Percentiles rank a stretch among this genome's conserved stretches.
Evolutionary conservation across 2,113 vertebrate genomes (phyloP).

Genomic region (Arvicanthis niloticus): DNA sequence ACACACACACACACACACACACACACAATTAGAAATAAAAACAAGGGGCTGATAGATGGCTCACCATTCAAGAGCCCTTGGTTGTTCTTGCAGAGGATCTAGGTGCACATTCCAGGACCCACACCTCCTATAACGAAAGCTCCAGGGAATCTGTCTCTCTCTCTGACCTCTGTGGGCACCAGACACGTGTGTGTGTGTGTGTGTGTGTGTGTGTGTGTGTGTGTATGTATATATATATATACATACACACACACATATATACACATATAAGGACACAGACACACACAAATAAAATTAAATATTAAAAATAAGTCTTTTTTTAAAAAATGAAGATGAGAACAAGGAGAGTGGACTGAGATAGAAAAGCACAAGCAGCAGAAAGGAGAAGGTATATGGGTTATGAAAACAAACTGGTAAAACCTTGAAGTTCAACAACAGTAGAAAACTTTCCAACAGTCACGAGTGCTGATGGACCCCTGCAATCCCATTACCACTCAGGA

Average conservation of each 20-base stretch:
- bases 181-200: too few relatives aligned
- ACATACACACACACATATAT: too few relatives aligned
- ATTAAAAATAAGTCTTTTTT: background rate
- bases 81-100: background rate
- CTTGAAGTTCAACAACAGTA: slow-evolving; percentile 22
- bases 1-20: background rate
- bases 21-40: background rate
- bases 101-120: background rate
- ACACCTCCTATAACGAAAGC: background rate
- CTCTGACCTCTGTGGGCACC: background rate
- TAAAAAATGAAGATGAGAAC: slow-evolving; percentile 23
- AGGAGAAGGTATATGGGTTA: too few relatives aligned
- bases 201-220: too few relatives aligned
- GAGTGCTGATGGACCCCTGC: too few relatives aligned
- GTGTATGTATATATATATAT: too few relatives aligned
- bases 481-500: background rate
- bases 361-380: background rate
- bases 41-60: background rate
- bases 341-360: background rate
- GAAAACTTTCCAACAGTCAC: background rate
- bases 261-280: background rate
- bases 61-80: background rate
- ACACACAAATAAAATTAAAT: too few relatives aligned
- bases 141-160: background rate
- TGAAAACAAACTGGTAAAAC: background rate